phyloP scores from a whole-genome alignment of 2,113 vertebrate genomes.

The Aythya baeri region DNA sequence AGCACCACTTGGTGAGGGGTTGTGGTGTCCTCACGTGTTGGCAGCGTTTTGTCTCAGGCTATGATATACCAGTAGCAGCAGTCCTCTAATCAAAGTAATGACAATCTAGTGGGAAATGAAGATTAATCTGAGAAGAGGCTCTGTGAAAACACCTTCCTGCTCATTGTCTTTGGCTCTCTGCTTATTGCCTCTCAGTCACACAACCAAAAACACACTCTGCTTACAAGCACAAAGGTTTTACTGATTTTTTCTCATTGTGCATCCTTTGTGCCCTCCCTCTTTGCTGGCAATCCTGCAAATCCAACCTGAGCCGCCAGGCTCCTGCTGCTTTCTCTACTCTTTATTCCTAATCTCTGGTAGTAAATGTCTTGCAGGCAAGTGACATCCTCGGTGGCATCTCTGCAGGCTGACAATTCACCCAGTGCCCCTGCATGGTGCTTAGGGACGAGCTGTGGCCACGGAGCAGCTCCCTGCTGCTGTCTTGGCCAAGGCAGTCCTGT shows the following conservation, averaged over 20 bases:
- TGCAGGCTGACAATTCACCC: background rate
- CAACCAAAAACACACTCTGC: background rate
- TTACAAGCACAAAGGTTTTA: background rate
- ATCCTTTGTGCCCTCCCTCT: background rate
- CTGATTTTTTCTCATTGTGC: background rate
- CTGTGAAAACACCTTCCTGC: background rate
- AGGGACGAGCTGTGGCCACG: background rate
- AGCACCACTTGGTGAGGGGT: background rate
- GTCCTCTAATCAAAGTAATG: background rate
- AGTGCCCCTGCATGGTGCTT: rapidly evolving
- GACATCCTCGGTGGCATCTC: background rate
- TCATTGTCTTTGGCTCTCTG: background rate
- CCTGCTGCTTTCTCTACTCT: background rate
- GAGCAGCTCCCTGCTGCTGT: background rate
- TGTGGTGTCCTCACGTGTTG: rapidly evolving
- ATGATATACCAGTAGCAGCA: background rate
- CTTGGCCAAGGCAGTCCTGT: background rate
- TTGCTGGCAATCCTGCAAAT: background rate
- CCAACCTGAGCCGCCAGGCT: background rate
- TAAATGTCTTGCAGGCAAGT: background rate
- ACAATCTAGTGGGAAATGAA: background rate
- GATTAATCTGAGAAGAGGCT: background rate
- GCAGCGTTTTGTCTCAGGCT: background rate
- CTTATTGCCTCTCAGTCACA: background rate
- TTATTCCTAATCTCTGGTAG: background rate